phyloP scores from a whole-genome alignment of 2,113 vertebrate genomes.

The Porphyrio hochstetteri region DNA sequence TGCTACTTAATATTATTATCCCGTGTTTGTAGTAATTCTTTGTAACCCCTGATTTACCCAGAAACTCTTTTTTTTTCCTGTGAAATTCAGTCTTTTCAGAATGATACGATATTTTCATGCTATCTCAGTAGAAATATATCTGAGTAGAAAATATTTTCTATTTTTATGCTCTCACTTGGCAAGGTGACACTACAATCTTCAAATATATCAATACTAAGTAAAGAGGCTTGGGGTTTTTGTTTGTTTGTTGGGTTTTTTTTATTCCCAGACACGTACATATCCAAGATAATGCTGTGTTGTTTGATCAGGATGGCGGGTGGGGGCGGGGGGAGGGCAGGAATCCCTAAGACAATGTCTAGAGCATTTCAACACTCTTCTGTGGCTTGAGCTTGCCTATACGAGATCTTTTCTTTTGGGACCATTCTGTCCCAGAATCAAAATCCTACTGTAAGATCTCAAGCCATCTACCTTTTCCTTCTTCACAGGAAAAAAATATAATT shows the following conservation, averaged over 20 bases:
- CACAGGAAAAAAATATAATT: background rate
- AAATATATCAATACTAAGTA: background rate
- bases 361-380: background rate
- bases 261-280: background rate
- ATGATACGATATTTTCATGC: background rate
- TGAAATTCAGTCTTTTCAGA: background rate
- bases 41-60: background rate
- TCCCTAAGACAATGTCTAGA: background rate
- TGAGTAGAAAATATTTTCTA: background rate
- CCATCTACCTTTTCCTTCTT: background rate
- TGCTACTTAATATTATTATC: background rate
- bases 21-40: background rate
- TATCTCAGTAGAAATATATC: background rate
- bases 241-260: background rate
- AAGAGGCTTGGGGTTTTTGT: background rate
- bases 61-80: background rate
- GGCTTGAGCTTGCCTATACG: background rate
- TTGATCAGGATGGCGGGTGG: background rate
- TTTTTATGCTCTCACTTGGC: background rate
- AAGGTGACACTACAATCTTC: background rate
- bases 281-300: background rate
- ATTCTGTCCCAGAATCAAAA: background rate
- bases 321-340: too few relatives aligned
- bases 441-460: background rate
- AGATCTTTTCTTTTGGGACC: background rate